Percentiles rank a stretch among this genome's conserved stretches.
Conservation (phyloP, 1,140 invertebrate species). For the Drosophila pseudoobscura region DNA sequence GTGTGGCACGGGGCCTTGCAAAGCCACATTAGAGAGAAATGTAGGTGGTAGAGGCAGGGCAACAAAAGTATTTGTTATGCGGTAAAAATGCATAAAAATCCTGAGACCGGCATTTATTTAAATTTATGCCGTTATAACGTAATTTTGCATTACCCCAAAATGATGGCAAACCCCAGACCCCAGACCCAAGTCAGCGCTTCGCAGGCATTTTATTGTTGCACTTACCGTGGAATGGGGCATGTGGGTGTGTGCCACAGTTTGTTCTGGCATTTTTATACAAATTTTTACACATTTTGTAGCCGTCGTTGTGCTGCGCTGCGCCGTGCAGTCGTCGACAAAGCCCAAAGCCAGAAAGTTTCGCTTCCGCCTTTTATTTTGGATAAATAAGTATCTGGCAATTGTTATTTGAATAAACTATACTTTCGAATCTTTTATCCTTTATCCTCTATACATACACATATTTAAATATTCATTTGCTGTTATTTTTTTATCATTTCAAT, state of each 20-base stretch:
- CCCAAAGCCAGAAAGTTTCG: constrained; percentile 61
- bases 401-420: constrained; percentile 67
- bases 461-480: constrained; percentile 38
- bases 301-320: constrained; percentile 4
- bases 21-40: constrained; percentile 66
- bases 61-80: constrained; percentile 83
- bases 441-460: constrained; percentile 16
- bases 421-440: constrained; percentile 53
- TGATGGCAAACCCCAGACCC: constrained; percentile 52
- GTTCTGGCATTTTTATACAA: constrained; percentile 62
- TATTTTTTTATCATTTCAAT: constrained; percentile 54
- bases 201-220: constrained; percentile 71
- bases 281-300: constrained; percentile 55
- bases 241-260: constrained; percentile 52
- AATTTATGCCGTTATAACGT: constrained; percentile 83
- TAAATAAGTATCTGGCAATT: constrained; percentile 79
- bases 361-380: constrained; percentile 59
- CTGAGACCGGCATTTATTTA: constrained; percentile 83
- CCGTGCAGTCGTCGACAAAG: constrained; percentile 19
- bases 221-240: constrained; percentile 15
- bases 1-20: constrained; percentile 46
- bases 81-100: constrained; percentile 83
- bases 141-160: constrained; percentile 81
- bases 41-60: constrained; percentile 44
- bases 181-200: constrained; percentile 39